Evolutionary conservation across 2,113 vertebrate species (phyloP).

Genomic region (Nestor notabilis): DNA sequence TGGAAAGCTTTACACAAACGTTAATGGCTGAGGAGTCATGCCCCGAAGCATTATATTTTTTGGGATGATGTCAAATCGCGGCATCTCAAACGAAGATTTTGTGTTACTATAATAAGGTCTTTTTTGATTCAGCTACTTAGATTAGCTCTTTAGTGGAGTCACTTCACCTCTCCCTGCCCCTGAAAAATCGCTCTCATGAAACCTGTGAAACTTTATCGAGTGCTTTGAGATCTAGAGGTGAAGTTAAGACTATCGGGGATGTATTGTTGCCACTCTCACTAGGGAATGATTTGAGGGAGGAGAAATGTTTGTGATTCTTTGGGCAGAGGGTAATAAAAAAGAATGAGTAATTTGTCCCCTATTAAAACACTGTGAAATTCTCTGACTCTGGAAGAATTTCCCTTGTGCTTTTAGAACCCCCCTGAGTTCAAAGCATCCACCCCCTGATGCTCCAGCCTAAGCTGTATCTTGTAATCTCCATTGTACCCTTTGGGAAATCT

Average conservation of each 20-base stretch:
- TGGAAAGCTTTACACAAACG: conserved; percentile 38
- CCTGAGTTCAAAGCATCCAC: conserved; percentile 50
- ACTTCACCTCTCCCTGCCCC: conserved; percentile 43
- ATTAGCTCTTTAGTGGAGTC: conserved; percentile 55
- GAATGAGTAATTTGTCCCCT: conserved; percentile 24
- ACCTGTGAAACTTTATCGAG: conserved; percentile 43
- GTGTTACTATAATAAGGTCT: conserved; percentile 44
- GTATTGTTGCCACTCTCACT: not conserved
- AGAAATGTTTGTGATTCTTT: conserved; percentile 32
- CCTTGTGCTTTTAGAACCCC: conserved; percentile 41
- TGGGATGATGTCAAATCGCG: conserved; percentile 56
- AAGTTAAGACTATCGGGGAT: not conserved
- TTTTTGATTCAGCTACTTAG: conserved; percentile 38
- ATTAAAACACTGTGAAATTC: conserved; percentile 24
- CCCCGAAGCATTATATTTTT: conserved; percentile 55
- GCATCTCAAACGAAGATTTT: conserved; percentile 32
- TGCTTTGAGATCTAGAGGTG: conserved; percentile 39
- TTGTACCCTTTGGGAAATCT: conserved; percentile 60
- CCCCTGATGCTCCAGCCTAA: conserved; percentile 48
- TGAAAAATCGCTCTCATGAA: not conserved
- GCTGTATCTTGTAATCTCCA: conserved; percentile 43
- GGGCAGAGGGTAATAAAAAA: not conserved
- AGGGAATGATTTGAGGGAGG: conserved; percentile 2
- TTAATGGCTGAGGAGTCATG: conserved; percentile 59
- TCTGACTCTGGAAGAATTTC: conserved; percentile 17